A percentile compares a stretch with the other conserved stretches of the same genome.
phyloP scores from a whole-genome alignment of 2,113 vertebrate genomes.

The Pangasianodon gigas region DNA sequence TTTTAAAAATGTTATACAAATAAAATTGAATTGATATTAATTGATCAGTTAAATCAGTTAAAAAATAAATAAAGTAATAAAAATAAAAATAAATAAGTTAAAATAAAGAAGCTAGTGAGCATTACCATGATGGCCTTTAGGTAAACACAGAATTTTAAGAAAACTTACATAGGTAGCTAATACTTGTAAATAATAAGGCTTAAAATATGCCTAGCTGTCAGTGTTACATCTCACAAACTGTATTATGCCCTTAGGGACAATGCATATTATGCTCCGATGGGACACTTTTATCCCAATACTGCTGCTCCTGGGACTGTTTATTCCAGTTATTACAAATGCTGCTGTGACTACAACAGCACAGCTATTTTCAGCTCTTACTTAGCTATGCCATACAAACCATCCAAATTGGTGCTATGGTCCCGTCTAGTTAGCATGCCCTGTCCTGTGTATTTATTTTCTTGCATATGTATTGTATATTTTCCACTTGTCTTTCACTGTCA shows the following conservation, averaged over 20 bases:
- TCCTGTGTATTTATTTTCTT: background rate
- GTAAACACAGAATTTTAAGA: background rate
- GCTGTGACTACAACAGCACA: background rate
- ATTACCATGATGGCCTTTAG: background rate
- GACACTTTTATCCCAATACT: background rate
- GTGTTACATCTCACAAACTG: background rate
- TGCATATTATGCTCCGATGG: background rate
- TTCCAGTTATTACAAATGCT: background rate
- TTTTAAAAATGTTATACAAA: background rate
- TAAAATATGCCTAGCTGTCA: background rate
- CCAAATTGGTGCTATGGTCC: background rate
- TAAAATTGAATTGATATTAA: background rate
- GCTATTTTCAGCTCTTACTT: background rate
- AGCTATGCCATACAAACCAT: background rate
- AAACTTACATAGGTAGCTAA: background rate
- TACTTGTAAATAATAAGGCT: background rate
- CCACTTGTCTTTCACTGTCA: background rate
- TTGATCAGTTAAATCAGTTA: background rate
- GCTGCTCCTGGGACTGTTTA: background rate
- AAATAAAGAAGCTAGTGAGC: background rate
- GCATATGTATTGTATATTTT: background rate
- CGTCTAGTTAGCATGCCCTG: background rate
- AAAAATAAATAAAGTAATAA: background rate
- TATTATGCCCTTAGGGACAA: background rate
- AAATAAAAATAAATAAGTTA: background rate